Percentiles rank a stretch among this genome's conserved stretches.
These are phyloP conservation scores for Amiota mariae DNA, from an alignment of 2,888 invertebrate species.

Conservation along the genomic window DNA sequence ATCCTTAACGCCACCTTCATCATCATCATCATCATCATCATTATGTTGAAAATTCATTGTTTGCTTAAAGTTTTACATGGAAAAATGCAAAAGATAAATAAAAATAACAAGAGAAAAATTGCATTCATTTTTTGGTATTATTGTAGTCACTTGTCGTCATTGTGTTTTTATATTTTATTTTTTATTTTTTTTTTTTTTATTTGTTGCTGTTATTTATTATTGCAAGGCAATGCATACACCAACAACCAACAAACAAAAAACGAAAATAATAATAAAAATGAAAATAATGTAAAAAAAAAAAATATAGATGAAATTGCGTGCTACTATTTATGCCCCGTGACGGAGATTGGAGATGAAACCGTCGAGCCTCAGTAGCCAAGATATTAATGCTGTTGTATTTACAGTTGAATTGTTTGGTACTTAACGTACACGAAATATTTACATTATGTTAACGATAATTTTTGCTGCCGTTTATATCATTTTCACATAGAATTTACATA, in stretches of 20 bases:
- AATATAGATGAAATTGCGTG: not conserved
- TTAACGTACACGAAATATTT: conserved; percentile 21
- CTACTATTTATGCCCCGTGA: no score
- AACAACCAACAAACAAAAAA: not conserved
- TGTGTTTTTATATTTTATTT: not conserved
- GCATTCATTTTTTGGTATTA: conserved; percentile 8
- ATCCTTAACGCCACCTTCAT: not conserved
- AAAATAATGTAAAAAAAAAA: conserved; percentile 28
- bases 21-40: not conserved
- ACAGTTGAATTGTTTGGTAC: conserved; percentile 51
- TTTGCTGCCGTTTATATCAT: no score
- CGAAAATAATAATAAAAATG: conserved; percentile 8
- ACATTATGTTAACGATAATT: not conserved
- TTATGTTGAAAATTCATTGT: not conserved
- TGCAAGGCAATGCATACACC: not conserved
- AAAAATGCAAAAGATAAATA: not conserved
- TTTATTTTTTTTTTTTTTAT: conserved; percentile 4
- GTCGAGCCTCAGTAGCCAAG: not conserved
- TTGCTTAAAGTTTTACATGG: not conserved
- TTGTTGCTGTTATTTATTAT: not conserved
- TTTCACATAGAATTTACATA: no score
- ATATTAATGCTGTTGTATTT: conserved; percentile 67
- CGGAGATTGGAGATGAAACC: no score
- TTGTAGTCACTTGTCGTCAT: not conserved
- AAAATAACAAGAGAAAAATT: not conserved